Evolutionary conservation across 1,140 invertebrate genomes (phyloP).

Genomic region (Drosophila sturtevanti): DNA sequence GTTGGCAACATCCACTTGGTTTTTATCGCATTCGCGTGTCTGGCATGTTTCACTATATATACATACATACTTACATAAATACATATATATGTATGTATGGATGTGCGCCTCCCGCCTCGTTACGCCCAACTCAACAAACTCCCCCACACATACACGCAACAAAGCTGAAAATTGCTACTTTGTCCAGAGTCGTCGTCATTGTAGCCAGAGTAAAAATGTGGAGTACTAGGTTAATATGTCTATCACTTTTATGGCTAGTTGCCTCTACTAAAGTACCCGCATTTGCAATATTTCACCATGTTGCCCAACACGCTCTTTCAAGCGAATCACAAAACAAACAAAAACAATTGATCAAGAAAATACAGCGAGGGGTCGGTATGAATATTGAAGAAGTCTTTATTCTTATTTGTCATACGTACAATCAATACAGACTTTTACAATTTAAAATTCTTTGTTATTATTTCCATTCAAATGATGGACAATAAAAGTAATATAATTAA

Average conservation of each 20-base stretch:
- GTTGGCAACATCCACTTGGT: constrained; percentile 35
- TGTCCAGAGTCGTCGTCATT: constrained; percentile 43
- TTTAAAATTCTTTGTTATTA: no score
- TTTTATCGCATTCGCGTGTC: constrained; percentile 76
- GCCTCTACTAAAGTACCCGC: constrained; percentile 48
- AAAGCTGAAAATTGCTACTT: constrained; percentile 78
- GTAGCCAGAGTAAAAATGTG: constrained; percentile 49
- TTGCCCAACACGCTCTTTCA: neutral
- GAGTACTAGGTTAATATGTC: constrained; percentile 78
- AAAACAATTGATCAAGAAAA: neutral
- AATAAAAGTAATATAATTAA: no score
- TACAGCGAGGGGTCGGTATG: neutral
- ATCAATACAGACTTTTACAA: no score
- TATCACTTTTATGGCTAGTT: constrained; percentile 76
- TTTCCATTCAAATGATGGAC: no score
- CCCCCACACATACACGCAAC: constrained; percentile 48
- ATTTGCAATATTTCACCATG: constrained; percentile 4
- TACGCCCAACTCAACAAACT: neutral
- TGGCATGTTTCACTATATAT: constrained; percentile 62
- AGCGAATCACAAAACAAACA: neutral
- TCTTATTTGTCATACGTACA: no score
- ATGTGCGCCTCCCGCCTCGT: neutral
- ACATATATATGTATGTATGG: neutral
- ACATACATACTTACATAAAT: neutral
- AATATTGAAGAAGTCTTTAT: no score